phyloP scores from a whole-genome alignment of 2,797 vertebrate species.

The Lycodopsis pacificus region DNA sequence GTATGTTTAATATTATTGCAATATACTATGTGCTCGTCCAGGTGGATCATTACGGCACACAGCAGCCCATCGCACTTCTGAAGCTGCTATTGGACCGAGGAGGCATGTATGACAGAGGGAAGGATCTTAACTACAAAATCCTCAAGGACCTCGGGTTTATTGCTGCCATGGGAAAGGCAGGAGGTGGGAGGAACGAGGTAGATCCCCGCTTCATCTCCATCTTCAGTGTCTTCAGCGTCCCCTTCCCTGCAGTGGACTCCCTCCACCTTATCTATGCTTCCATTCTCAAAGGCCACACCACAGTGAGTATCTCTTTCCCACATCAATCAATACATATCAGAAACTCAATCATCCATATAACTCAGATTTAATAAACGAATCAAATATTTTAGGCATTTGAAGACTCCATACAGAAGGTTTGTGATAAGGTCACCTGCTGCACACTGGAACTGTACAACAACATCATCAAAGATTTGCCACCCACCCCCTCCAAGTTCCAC shows the following conservation, averaged over 20 bases:
- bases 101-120: constrained; percentile 92
- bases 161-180: constrained; percentile 96
- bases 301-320: constrained; percentile 78
- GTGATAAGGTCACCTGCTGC: constrained; percentile 88
- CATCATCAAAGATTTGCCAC: constrained; percentile 90
- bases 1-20: constrained; percentile 10
- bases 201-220: constrained; percentile 94
- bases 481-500: constrained; percentile 98
- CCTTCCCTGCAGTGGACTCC: constrained; percentile 90
- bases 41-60: constrained; percentile 96
- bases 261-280: constrained; percentile 92
- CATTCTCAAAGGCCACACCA: constrained; percentile 92
- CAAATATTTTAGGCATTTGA: constrained; percentile 85
- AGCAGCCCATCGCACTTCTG: constrained; percentile 95
- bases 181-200: constrained; percentile 95
- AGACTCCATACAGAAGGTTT: constrained; percentile 83
- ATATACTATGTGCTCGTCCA: constrained; percentile 59
- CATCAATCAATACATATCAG: constrained; percentile 1
- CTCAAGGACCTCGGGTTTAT: constrained; percentile 94
- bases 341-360: constrained; percentile 7
- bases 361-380: background rate
- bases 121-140: constrained; percentile 93
- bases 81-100: constrained; percentile 93
- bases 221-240: constrained; percentile 93
- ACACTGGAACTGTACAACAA: constrained; percentile 91